A percentile compares a stretch with the other conserved stretches of the same genome.
These are phyloP conservation scores for Nannospalax galili DNA, from an alignment of 2,113 vertebrate species.

Conservation along the genomic window DNA sequence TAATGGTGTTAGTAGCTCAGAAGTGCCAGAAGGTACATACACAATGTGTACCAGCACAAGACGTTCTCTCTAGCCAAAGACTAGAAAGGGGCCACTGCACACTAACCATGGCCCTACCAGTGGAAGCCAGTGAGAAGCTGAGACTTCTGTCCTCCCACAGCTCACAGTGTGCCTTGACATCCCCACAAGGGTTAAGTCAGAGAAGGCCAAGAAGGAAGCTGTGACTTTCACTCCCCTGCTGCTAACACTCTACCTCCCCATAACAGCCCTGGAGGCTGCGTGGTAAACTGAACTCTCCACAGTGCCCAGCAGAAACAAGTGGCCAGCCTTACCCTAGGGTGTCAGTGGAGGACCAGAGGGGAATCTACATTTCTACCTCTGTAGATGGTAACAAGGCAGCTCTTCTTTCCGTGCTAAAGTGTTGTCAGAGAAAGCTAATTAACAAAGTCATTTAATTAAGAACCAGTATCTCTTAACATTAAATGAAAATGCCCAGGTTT, in stretches of 20 bases:
- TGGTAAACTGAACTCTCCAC: too few species aligned
- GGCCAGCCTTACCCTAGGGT: neutral
- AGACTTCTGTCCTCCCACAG: neutral
- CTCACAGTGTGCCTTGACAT: neutral
- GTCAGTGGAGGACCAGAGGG: neutral
- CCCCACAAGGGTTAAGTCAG: neutral
- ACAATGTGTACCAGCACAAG: neutral
- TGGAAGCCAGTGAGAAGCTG: neutral
- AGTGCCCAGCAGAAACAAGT: neutral
- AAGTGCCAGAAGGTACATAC: neutral
- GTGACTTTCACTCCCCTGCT: neutral
- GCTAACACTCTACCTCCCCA: neutral
- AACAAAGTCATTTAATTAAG: neutral
- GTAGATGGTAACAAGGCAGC: neutral
- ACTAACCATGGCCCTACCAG: neutral
- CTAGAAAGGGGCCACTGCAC: neutral
- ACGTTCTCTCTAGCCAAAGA: neutral
- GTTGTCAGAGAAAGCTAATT: too few species aligned
- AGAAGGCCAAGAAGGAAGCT: neutral
- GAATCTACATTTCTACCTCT: too few species aligned
- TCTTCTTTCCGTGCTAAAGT: too few species aligned
- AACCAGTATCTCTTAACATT: neutral
- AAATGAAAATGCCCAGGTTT: neutral
- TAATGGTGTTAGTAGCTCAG: neutral
- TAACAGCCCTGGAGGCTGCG: neutral